Conservation (phyloP, 2,888 invertebrate genomes). For the Ochropleura leucogaster region DNA sequence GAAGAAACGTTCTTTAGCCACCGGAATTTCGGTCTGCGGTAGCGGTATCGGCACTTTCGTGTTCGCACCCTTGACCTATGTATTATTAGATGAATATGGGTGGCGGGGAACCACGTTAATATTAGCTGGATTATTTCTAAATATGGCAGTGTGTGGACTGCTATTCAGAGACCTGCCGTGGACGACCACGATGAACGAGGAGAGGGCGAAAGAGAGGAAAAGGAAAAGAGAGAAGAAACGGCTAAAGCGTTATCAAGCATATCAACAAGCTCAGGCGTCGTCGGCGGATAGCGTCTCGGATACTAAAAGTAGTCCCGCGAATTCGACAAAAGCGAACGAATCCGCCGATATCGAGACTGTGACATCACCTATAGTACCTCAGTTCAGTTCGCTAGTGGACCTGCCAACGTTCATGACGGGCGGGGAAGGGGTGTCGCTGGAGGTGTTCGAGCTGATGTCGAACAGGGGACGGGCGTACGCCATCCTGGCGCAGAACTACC, state of each 20-base stretch:
- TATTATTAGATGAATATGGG: constrained; percentile 94
- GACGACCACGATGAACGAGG: constrained; percentile 91
- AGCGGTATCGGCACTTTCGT: constrained; percentile 97
- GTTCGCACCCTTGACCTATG: constrained; percentile 95
- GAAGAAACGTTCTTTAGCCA: constrained; percentile 95
- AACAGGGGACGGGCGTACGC: constrained; percentile 93
- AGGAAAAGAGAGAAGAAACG: constrained; percentile 91
- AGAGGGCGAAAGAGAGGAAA: constrained; percentile 91
- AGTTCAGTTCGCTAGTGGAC: constrained; percentile 95
- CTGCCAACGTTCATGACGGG: constrained; percentile 95
- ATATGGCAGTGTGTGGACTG: constrained; percentile 95
- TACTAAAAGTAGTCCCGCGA: constrained; percentile 92
- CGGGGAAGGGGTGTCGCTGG: constrained; percentile 94
- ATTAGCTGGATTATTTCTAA: constrained; percentile 94
- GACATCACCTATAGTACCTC: constrained; percentile 84
- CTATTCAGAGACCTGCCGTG: constrained; percentile 93
- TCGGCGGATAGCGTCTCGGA: constrained; percentile 93
- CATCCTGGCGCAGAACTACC: constrained; percentile 94
- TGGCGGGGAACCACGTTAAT: constrained; percentile 96
- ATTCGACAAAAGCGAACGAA: constrained; percentile 86
- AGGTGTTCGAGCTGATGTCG: constrained; percentile 94
- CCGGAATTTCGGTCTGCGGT: constrained; percentile 96
- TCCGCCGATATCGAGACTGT: constrained; percentile 81
- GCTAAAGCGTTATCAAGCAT: constrained; percentile 85
- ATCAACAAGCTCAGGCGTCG: constrained; percentile 81